Evolutionary conservation across 53 echinoderm and acorn worm genomes (phyloP).

Genomic region (Hippasteria phrygiana): DNA sequence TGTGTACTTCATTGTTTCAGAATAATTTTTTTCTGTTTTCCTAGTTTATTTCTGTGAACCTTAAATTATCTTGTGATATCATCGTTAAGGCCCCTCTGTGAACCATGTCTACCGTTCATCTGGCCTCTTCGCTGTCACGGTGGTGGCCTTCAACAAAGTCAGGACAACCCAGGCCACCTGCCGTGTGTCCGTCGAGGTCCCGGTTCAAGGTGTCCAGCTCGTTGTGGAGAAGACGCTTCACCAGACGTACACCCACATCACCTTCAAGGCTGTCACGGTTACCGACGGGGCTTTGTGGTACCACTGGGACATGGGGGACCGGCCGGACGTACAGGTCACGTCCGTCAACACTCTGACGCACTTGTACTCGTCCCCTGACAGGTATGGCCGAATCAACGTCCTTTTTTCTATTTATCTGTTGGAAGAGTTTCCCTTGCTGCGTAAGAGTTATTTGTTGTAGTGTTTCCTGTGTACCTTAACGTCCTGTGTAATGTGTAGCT

Average conservation of each 20-base stretch:
- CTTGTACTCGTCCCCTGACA: conserved; percentile 72
- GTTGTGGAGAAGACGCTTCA: conserved; percentile 50
- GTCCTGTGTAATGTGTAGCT: too few species aligned
- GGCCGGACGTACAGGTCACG: conserved; percentile 26
- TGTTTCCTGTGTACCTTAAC: too few species aligned
- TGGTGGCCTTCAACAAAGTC: conserved; percentile 87
- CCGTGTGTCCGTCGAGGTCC: conserved; percentile 71
- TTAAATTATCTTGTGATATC: too few species aligned
- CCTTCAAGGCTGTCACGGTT: conserved; percentile 71
- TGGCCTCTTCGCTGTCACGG: conserved; percentile 69
- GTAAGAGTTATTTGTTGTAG: too few species aligned
- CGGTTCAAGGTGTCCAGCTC: conserved; percentile 74
- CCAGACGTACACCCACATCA: conserved; percentile 64
- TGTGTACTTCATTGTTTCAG: too few species aligned
- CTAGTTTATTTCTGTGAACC: too few species aligned
- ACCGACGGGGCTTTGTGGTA: conserved; percentile 69
- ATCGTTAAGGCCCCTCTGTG: conserved; percentile 65
- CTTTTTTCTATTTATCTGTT: too few species aligned
- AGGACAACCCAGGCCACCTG: conserved; percentile 52
- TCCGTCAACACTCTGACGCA: conserved; percentile 46
- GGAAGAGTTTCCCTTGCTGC: too few species aligned
- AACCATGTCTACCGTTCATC: conserved; percentile 78
- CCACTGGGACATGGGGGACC: conserved; percentile 88
- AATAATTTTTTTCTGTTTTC: background rate
- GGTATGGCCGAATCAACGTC: conserved; percentile 51